A percentile compares a stretch with the other conserved stretches of the same genome.
Conservation (phyloP, 2,888 invertebrate species). For the Caradrina clavipalpis region DNA sequence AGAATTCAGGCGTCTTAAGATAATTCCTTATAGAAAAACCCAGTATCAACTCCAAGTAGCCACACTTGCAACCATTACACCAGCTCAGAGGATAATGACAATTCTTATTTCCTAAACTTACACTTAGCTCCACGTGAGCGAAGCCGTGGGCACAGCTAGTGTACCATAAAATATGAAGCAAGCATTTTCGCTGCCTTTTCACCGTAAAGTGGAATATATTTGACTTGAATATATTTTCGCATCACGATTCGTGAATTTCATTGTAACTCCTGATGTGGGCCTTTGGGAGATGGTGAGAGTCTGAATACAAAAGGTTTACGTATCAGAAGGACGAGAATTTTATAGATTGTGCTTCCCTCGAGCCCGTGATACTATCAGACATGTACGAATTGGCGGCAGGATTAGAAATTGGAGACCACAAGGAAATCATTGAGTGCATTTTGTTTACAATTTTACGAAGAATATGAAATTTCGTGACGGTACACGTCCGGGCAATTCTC, state of each 20-base stretch:
- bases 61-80: too few species aligned
- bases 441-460: constrained; percentile 29
- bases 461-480: neutral
- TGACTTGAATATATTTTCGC: constrained; percentile 67
- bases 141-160: too few species aligned
- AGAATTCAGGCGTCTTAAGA: too few species aligned
- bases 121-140: too few species aligned
- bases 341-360: constrained; percentile 75
- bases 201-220: constrained; percentile 53
- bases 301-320: constrained; percentile 75
- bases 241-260: constrained; percentile 68
- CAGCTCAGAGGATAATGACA: too few species aligned
- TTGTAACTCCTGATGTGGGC: constrained; percentile 70
- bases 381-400: constrained; percentile 38
- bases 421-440: constrained; percentile 39
- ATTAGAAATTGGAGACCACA: constrained; percentile 42
- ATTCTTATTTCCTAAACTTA: too few species aligned
- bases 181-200: constrained; percentile 35
- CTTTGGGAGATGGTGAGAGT: constrained; percentile 68
- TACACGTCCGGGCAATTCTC: neutral
- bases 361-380: constrained; percentile 63
- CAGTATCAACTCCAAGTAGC: too few species aligned
- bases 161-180: constrained; percentile 24
- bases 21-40: too few species aligned
- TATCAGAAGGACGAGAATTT: constrained; percentile 74